phyloP scores from a whole-genome alignment of 1,140 invertebrate genomes.

The Drosophila subobscura region DNA sequence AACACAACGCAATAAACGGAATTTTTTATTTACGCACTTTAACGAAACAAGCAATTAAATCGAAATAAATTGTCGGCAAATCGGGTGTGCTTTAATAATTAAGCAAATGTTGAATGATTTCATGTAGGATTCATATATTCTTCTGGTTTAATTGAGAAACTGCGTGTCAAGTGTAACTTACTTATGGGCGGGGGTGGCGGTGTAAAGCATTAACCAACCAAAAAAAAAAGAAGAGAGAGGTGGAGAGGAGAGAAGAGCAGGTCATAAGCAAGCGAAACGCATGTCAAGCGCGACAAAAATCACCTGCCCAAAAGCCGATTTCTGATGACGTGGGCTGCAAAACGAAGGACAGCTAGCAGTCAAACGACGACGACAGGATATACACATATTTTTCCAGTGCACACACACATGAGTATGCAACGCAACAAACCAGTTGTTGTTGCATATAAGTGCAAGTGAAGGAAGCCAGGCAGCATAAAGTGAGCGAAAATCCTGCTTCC shows the following conservation, averaged over 20 bases:
- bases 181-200: slow-evolving; percentile 24
- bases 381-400: slow-evolving; percentile 59
- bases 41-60: slow-evolving; percentile 1
- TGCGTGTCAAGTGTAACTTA: slow-evolving; percentile 40
- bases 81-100: too few relatives aligned
- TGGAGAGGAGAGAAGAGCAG: slow-evolving; percentile 1
- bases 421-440: slow-evolving; percentile 43
- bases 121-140: not conserved
- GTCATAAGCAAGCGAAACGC: slow-evolving; percentile 20
- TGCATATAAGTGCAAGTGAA: slow-evolving; percentile 47
- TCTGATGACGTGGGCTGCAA: slow-evolving; percentile 72
- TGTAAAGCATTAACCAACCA: slow-evolving; percentile 7
- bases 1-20: slow-evolving; percentile 43
- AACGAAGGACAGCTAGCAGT: slow-evolving; percentile 50
- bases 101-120: too few relatives aligned
- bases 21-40: slow-evolving; percentile 3
- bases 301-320: slow-evolving; percentile 57
- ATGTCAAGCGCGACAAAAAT: slow-evolving; percentile 33
- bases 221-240: slow-evolving; percentile 3
- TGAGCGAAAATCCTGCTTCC: slow-evolving; percentile 43
- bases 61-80: slow-evolving; percentile 1
- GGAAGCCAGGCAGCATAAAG: slow-evolving; percentile 27
- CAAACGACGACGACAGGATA: slow-evolving; percentile 45
- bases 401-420: slow-evolving; percentile 36
- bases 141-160: slow-evolving; percentile 9